Evolutionary conservation across 2,113 vertebrate species (phyloP), one percentile per base, ranked within the genome.

Genomic region (Ptyas mucosa): DNA sequence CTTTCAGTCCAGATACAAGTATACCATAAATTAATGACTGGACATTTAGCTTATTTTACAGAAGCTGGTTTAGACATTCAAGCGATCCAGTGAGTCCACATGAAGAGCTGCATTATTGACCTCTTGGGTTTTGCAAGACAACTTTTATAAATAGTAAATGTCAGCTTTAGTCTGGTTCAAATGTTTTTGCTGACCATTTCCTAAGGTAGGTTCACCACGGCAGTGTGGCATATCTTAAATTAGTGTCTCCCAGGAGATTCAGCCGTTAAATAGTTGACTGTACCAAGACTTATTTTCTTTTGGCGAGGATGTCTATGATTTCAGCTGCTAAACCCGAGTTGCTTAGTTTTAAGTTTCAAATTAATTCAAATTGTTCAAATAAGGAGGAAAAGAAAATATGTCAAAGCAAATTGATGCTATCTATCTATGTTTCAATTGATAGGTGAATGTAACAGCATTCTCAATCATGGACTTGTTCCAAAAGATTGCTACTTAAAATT

Each of bases 151-250:
- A 89, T 52, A 58, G 2, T 85, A 92, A 75, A 2, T 14, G 94
- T 94, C 75, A 96, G 95, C 94, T 94, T 96, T 93, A 96, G 95
- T 93, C 91, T 92, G 93, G 43, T 89, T 94, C 91, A 94, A 96
- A 94, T 94, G 39, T 93, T 96, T 96, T 94, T 96, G 94, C 93
- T 93, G 93, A 96, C 8, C 55, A 46, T 95, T 96, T 96, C 92
- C 95, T 95, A 95, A 96, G 92, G 39, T 91, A 93, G 91, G 93
- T 94, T 95, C 93, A 94, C 94, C 94, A 96, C 55, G 49, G 1
- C 52, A 96, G 92, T 92, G 96, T 95, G 95, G 96, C 88, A 87
- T 90, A 95, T 92, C 91, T 23, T 89, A 93, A 95, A 97, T 96
- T 95, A 96, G 94, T 90, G 91, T 93, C 95, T 94, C 1, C 2